Evolutionary conservation across 2,113 vertebrate genomes (phyloP), one percentile per base, ranked within the genome.

Genomic region (Halichoeres trimaculatus): DNA sequence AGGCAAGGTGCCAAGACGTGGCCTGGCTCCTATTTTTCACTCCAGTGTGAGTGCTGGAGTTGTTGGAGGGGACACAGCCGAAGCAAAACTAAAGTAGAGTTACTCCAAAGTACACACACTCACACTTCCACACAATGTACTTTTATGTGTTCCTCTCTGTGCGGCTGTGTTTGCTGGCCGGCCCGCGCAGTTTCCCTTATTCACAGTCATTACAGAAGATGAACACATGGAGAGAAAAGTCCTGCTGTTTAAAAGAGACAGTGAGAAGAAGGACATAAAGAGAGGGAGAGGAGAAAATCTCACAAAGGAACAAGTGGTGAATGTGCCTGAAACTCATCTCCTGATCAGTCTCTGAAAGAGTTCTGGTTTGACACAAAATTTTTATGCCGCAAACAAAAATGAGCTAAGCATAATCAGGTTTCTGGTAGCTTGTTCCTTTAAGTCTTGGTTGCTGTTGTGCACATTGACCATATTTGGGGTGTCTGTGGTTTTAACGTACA

Each of bases 1-100:
- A 88, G 90, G 88, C 84, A 61, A 88, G 66, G 84, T 87, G 91
- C 89, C 91, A 93, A 92, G 63, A 90, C 86, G 88, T 89, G 89
- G 86, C 84, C 89, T 86, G 84, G 87, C 91, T 87, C 47, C 50
- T 74, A 68, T 89, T 92, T 45, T 30, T 86, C 86, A 72, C 83
- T 88, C 84, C 84, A 90, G 80, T 84, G 74, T 89, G 83, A 90
- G 87, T 50, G 76, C 84, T 65, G 80, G 84, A 79, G 89, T 84
- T 91, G 85, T 88, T 80, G 54, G 64, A 63, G 64, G 41, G 76
- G 65, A 59, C 62, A 17, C 70, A 24, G 69, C 2, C 11, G 74
- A 82, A 70, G 47, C 76, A 83, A 84, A 84, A 80, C 83, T 85
- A 71, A 81, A 87, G 74, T 61, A 63, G 85, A 89, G 90, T 93